phyloP scores from a whole-genome alignment of 2,113 vertebrate genomes.

The Chrysochloris asiatica region DNA sequence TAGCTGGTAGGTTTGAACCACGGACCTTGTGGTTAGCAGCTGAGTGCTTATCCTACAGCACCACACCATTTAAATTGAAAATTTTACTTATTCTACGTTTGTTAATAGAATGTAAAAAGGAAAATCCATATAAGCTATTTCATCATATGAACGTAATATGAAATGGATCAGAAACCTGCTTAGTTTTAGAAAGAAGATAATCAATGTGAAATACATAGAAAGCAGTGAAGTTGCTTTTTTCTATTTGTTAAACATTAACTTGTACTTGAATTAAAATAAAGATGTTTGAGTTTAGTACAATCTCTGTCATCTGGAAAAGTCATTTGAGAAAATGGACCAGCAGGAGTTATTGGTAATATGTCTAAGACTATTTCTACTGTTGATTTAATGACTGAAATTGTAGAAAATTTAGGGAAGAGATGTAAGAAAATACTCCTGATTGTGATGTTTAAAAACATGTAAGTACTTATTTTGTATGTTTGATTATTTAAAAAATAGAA shows the following conservation, averaged over 20 bases:
- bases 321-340: background rate
- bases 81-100: background rate
- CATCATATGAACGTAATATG: background rate
- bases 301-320: background rate
- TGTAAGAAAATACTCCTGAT: background rate
- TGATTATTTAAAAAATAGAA: background rate
- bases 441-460: background rate
- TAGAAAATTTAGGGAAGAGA: background rate
- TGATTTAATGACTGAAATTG: background rate
- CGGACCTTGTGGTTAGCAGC: no score
- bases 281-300: background rate
- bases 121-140: background rate
- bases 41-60: no score
- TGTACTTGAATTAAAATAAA: background rate
- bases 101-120: background rate
- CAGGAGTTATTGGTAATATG: background rate
- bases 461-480: background rate
- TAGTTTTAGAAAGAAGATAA: background rate
- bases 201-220: background rate
- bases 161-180: background rate
- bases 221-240: background rate
- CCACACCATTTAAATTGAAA: background rate
- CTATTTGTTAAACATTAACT: background rate
- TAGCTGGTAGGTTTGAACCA: no score
- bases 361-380: background rate